Percentiles rank a stretch among this genome's conserved stretches.
phyloP scores from a whole-genome alignment of 1,140 invertebrate species.

The Eupristina koningsbergeri region DNA sequence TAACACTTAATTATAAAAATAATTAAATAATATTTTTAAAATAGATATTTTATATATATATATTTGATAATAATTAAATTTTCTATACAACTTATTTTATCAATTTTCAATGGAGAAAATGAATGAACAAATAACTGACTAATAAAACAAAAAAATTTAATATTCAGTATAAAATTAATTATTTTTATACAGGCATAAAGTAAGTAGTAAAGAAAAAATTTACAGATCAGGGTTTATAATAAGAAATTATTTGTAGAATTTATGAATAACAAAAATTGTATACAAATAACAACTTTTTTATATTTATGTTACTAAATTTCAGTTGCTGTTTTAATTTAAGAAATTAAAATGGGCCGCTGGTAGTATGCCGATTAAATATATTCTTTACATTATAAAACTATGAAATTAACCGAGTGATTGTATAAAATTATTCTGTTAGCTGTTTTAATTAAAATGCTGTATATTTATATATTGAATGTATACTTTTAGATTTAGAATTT shows the following conservation, averaged over 20 bases:
- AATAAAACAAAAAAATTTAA: too few relatives aligned
- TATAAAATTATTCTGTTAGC: not conserved
- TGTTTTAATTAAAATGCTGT: too few relatives aligned
- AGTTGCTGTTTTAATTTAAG: slow-evolving; percentile 10
- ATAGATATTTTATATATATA: not conserved
- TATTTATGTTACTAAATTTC: too few relatives aligned
- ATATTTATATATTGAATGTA: too few relatives aligned
- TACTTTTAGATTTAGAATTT: too few relatives aligned
- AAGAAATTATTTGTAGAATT: not conserved
- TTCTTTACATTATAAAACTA: slow-evolving; percentile 3
- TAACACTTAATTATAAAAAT: not conserved
- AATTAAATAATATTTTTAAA: not conserved
- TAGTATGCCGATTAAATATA: slow-evolving; percentile 35
- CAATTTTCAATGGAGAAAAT: not conserved
- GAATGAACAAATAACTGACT: too few relatives aligned
- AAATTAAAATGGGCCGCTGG: slow-evolving; percentile 28
- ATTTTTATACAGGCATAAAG: not conserved
- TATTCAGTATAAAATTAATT: not conserved
- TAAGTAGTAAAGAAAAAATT: not conserved
- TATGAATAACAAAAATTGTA: too few relatives aligned
- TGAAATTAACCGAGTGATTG: not conserved
- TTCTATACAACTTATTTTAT: not conserved
- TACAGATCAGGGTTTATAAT: not conserved
- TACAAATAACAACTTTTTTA: not conserved
- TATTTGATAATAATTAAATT: too few relatives aligned